Evolutionary conservation across 1,140 invertebrate genomes (phyloP), one percentile per base, ranked within the genome.

Genomic region (Dreissena polymorpha): DNA sequence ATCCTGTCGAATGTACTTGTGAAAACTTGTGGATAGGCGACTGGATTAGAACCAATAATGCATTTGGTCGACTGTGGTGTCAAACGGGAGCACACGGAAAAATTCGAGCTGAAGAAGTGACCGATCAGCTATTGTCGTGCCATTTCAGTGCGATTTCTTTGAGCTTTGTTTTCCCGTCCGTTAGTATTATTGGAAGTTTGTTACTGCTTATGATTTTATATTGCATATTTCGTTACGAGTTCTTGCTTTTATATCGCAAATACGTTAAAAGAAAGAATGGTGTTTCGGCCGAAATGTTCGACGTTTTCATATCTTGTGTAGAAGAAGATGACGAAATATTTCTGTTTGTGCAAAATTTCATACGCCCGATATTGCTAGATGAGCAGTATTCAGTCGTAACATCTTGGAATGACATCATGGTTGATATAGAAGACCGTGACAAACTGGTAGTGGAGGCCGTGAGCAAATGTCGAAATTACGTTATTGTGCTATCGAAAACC

Each of bases 11-110:
- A 51, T 78, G 75, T 69, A 65, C 67, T 27, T 78, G 75, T 57
- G 29, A 55, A 7, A 78, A 78, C 51, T 21, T 67, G 14, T 78
- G 75, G 75, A 69, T 78, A 67, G 75, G 75, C 3, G 75, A 78
- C 18, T 78, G 75, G 75, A 55, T 78, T 7, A 27, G 75, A 21
- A 6, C 27, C 10, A 68, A 78, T 0, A n/a, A 69, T 55, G 75
- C 60, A n/a, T 0, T 64, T 25, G 23, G 23, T 10, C 67, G 67
- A 13, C 27, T 78, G 0, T 53, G 53, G n/a, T 78, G 75, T 57
- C 39, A 39, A 39, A 51, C 23, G 12, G 65, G 39, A 14, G 29
- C 55, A 16, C 51, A 18, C 27, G 25, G 25, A 18, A 18, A 53
- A 18, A 18, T 69, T 27, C 64, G 49, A 14, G 64, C 75, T 1